Conservation (phyloP, 2,113 vertebrate species). For the Meles meles region DNA sequence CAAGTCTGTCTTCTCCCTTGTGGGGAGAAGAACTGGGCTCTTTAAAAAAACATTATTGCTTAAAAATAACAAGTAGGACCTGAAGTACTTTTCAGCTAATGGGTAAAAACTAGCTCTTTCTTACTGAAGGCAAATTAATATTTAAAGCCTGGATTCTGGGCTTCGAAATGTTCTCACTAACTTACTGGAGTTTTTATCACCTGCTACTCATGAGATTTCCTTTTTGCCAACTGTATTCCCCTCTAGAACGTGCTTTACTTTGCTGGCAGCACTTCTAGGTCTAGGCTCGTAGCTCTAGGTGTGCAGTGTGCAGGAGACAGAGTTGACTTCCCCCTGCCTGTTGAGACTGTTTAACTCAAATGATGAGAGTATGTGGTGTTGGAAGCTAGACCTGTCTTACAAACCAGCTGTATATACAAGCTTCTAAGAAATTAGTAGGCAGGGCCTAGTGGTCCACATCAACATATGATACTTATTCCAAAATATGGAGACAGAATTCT, state of each 20-base stretch:
- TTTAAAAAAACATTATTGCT: slow-evolving; percentile 34
- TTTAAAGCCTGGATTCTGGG: slow-evolving; percentile 42
- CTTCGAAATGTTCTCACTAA: not conserved
- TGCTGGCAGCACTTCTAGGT: not conserved
- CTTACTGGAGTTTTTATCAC: not conserved
- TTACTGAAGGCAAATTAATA: slow-evolving; percentile 37
- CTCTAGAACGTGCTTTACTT: not conserved
- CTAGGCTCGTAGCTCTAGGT: not conserved
- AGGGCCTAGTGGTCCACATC: not conserved
- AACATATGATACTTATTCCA: not conserved
- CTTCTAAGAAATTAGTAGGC: not conserved
- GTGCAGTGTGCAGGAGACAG: not conserved
- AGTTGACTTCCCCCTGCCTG: not conserved
- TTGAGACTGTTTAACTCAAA: not conserved
- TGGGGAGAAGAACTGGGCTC: not conserved
- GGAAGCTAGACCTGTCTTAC: not conserved
- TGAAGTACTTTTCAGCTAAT: slow-evolving; percentile 38
- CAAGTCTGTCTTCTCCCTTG: not conserved
- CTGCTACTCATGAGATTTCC: not conserved
- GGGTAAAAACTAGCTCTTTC: slow-evolving; percentile 38
- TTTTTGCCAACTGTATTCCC: not conserved
- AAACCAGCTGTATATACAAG: not conserved
- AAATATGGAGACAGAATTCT: not conserved
- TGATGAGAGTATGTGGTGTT: not conserved
- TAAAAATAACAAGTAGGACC: slow-evolving; percentile 39